Evolutionary conservation across 2,113 vertebrate genomes (phyloP).

Genomic region (Hippocampus abdominalis): DNA sequence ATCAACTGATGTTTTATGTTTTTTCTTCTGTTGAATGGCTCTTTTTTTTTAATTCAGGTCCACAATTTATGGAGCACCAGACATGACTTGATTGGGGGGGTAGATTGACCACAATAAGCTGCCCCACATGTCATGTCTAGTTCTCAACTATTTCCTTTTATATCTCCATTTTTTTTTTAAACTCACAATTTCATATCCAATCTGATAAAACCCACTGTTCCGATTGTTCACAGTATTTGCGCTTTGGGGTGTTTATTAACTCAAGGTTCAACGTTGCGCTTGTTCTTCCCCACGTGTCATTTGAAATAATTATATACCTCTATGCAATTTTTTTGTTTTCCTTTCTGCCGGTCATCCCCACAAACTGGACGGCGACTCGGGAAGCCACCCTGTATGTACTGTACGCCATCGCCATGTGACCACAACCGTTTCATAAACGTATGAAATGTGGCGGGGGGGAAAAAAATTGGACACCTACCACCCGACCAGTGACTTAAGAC

Average conservation of each 20-base stretch:
- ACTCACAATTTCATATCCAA: neutral
- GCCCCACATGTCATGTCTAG: neutral
- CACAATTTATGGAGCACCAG: slow-evolving; percentile 11
- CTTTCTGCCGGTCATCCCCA: slow-evolving; percentile 45
- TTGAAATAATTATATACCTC: slow-evolving; percentile 45
- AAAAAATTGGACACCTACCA: slow-evolving; percentile 24
- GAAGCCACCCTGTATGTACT: slow-evolving; percentile 34
- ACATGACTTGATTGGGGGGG: neutral
- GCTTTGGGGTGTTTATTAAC: neutral
- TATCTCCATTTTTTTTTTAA: neutral
- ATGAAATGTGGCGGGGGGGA: neutral
- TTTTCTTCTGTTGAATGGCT: slow-evolving; percentile 30
- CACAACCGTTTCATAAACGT: neutral
- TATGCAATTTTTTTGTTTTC: slow-evolving; percentile 73
- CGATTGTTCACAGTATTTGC: neutral
- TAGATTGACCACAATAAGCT: too few species aligned
- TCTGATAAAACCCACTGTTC: neutral
- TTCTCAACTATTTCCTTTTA: neutral
- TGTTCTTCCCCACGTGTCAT: neutral
- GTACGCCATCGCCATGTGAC: slow-evolving; percentile 5
- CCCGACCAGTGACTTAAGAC: slow-evolving; percentile 32
- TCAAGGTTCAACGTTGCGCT: neutral
- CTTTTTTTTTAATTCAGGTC: slow-evolving; percentile 34
- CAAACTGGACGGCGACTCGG: slow-evolving; percentile 61
- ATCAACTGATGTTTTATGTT: slow-evolving; percentile 12